Percentiles rank a stretch among this genome's conserved stretches.
Conservation (phyloP, 2,797 vertebrate genomes). For the Sparus aurata region DNA sequence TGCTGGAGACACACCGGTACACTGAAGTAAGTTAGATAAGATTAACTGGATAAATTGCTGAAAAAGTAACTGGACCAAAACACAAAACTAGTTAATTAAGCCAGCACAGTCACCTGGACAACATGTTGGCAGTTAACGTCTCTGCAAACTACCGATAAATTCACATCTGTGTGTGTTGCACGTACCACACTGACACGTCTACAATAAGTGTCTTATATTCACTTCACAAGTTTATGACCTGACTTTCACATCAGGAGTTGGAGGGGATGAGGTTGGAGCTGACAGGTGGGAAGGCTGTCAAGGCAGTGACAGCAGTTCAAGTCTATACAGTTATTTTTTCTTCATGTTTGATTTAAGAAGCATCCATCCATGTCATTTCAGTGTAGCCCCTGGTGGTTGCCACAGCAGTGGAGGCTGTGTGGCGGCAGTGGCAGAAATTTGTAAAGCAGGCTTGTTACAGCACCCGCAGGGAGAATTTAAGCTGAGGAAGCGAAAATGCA, state of each 20-base stretch:
- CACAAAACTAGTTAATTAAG: not conserved
- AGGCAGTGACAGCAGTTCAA: too few species aligned
- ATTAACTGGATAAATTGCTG: not conserved
- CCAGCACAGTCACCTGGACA: too few species aligned
- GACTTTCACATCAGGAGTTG: too few species aligned
- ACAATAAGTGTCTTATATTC: too few species aligned
- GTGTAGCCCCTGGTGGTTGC: not conserved
- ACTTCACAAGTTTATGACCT: too few species aligned
- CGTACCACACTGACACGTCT: too few species aligned
- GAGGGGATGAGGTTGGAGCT: too few species aligned
- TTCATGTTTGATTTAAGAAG: not conserved
- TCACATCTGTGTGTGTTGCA: too few species aligned
- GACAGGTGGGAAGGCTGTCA: too few species aligned
- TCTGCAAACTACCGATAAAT: too few species aligned
- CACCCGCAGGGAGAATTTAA: not conserved
- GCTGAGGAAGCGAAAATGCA: not conserved
- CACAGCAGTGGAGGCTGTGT: not conserved
- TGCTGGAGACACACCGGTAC: slow-evolving; percentile 6
- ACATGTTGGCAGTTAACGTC: too few species aligned
- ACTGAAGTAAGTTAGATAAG: not conserved
- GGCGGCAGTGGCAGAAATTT: not conserved
- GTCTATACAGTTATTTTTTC: not conserved
- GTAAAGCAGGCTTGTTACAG: not conserved
- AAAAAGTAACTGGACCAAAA: not conserved
- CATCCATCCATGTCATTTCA: not conserved